Conservation (phyloP, 2,797 vertebrate species). For the Clamator glandarius region DNA sequence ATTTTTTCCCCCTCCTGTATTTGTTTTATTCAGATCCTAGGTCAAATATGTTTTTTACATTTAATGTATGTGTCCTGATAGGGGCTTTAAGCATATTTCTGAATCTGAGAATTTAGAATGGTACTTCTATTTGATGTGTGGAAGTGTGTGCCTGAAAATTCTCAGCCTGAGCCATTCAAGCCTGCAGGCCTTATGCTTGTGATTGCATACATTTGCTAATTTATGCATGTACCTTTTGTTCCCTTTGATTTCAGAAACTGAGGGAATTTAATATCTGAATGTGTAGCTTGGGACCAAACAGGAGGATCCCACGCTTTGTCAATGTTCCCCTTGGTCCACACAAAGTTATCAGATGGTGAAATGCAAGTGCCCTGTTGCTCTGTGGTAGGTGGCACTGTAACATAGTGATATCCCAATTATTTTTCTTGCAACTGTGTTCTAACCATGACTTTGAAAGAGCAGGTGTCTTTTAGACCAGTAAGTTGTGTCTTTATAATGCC, state of each 20-base stretch:
- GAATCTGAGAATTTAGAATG: not conserved
- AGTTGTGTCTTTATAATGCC: not conserved
- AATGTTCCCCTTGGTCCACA: not conserved
- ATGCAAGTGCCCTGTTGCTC: not conserved
- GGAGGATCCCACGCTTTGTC: not conserved
- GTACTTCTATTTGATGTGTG: not conserved
- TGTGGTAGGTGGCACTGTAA: not conserved
- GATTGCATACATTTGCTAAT: not conserved
- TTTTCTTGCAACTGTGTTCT: not conserved
- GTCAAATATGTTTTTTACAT: not conserved
- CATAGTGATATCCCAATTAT: not conserved
- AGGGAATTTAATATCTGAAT: not conserved
- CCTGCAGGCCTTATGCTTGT: not conserved
- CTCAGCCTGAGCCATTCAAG: not conserved
- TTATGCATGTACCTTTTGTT: not conserved
- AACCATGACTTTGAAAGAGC: not conserved
- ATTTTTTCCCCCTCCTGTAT: not conserved
- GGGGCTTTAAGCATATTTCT: not conserved
- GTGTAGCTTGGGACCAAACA: not conserved
- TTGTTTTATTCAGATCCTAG: constrained; percentile 20
- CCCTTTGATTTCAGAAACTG: constrained; percentile 24
- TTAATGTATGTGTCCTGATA: constrained; percentile 7
- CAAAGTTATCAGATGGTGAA: not conserved
- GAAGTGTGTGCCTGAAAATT: not conserved
- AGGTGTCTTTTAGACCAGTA: not conserved